Base-by-base conservation (phyloP, 2,113 vertebrate species). In the Cairina moschata region DNA sequence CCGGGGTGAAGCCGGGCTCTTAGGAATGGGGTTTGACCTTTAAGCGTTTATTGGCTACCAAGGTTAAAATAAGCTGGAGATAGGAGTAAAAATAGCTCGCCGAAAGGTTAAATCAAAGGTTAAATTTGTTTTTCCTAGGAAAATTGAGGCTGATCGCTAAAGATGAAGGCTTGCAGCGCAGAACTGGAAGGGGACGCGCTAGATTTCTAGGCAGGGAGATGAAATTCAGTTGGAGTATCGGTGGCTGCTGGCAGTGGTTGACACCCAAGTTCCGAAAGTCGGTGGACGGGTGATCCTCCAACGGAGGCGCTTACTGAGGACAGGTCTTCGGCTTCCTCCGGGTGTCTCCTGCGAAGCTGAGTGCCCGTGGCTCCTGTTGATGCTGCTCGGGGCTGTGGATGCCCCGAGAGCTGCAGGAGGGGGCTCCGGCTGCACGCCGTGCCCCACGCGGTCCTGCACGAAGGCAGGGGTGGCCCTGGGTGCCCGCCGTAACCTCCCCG, bases 41-140 rank as follows among this genome's bases (percentile, higher is more conserved):
- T 96, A 92, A 96, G 93, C 91, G 48, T 90, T 97, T 96, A 90
- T 95, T 97, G 79, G 92, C 80, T 77, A 72, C 91, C 38, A 88
- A 81, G 94, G 94, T 96, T 95, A 94, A 96, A 95, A 93, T 95
- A 97, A 96, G 93, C 94, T 89, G 88, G 92, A 91, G 94, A 93
- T 75, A 34, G 73, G 40, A 82, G 87, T 86, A 93, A 95, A 96
- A 97, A 96, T 96, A 95, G 92, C 93, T 91, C 50, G 68, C 69
- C 62, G 81, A 92, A 96, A 97, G 96, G 95, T 96, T 97, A 97
- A 86, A 91, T 93, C 77, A 88, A 96, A 97, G 96, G 95, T 96
- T 97, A 97, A 72, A 79, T 90, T 93, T 94, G 89, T 95, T 95
- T 86, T 95, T 92, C 84, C 40, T 95, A 62, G 72, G 93, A 80